These are phyloP conservation scores for Pyrocephalus nanus DNA, from an alignment of 2,797 vertebrate species.

Conservation along the genomic window DNA sequence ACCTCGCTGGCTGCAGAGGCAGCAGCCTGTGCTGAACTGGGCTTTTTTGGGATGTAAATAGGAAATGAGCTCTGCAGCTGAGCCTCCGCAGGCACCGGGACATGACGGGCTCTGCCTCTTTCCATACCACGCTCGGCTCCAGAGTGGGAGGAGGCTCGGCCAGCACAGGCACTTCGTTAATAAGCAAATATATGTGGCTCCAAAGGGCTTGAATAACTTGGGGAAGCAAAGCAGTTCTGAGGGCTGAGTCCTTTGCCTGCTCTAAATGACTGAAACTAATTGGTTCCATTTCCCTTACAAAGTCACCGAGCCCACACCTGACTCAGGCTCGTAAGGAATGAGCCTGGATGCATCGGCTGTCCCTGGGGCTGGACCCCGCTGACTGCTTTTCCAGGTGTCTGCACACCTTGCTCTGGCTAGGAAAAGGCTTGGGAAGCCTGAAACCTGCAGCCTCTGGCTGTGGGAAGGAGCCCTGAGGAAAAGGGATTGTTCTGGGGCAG, in stretches of 20 bases:
- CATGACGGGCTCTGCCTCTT: not conserved
- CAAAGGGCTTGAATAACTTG: constrained; percentile 23
- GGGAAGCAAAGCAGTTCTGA: constrained; percentile 8
- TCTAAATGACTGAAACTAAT: not conserved
- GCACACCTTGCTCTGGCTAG: not conserved
- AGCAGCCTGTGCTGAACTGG: not conserved
- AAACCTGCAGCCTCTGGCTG: not conserved
- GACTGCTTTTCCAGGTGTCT: not conserved
- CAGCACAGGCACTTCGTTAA: constrained; percentile 3
- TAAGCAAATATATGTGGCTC: constrained; percentile 59
- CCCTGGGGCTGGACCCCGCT: not conserved
- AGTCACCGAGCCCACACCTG: not conserved
- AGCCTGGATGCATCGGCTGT: not conserved
- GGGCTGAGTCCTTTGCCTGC: not conserved
- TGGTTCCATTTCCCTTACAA: not conserved
- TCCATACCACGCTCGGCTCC: not conserved
- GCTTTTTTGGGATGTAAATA: not conserved
- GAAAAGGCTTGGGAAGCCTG: not conserved
- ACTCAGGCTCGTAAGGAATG: accelerated
- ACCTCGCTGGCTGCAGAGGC: not conserved
- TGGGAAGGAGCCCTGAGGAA: not conserved
- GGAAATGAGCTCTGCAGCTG: constrained; percentile 39
- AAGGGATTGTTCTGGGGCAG: not conserved
- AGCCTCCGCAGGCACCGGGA: not conserved
- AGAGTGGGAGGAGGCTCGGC: not conserved